Evolutionary conservation across 2,113 vertebrate species (phyloP), one percentile per base, ranked within the genome.

Genomic region (Himantopus leucocephalus): DNA sequence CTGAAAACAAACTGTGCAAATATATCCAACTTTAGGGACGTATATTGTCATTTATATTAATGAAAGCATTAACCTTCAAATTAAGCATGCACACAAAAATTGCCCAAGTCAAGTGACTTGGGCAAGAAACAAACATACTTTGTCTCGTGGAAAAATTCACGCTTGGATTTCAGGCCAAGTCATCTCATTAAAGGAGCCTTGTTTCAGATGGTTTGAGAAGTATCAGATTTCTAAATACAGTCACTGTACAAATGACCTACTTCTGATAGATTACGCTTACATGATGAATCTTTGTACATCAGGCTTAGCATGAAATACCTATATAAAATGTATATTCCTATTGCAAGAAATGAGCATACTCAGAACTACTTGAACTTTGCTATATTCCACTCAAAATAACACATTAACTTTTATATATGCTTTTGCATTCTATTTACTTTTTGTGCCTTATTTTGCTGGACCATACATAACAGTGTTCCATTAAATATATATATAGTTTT

Each of bases 401-500:
- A 83, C 68, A 94, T 50, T 96, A 92, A 95, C 91, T 91, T 91
- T 77, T 94, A 90, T 88, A 73, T 95, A 96, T 97, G 89, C 64
- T 96, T 97, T 97, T 96, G 79, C 96, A 93, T 96, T 97, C 94
- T 96, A 63, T 92, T 97, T 91, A 92, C 94, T 89, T 97, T 97
- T 90, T 96, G 96, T 97, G 97, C 97, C 89, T 97, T 98, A 97
- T 91, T 97, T 75, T 94, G 96, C 97, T 59, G 87, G 96, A 96
- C 91, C 94, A 97, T 96, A 92, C n/a, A 24, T 67, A 97, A 97
- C 79, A 68, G 58, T 89, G 62, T 97, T 91, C 80, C 90, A 89
- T 94, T 93, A 94, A 92, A 94, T 92, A 96, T 93, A 94, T 92
- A 90, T 90, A 90, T 85, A 95, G 56, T 95, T 96, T 88, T 96